phyloP scores from a whole-genome alignment of 2,113 vertebrate genomes.

The human region GRCh38 chr2:99936501-99937000 shows the following conservation, averaged over 20 bases:
- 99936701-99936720: not conserved
- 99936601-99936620: not conserved
- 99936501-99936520: not conserved
- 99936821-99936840: not conserved
- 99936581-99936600: slow-evolving; percentile 33
- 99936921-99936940: not conserved
- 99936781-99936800: not conserved
- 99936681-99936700: not conserved
- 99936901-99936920: not conserved
- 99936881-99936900: not conserved
- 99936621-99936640: not conserved
- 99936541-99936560: not conserved
- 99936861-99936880: not conserved
- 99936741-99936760: slow-evolving; percentile 9
- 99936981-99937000: not conserved
- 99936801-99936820: not conserved
- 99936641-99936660: slow-evolving; percentile 43
- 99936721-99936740: not conserved
- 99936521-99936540: not conserved
- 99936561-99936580: not conserved
- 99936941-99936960: not conserved
- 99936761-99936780: not conserved
- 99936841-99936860: accelerated
- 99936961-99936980: not conserved
- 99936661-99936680: not conserved